Conservation (phyloP, 2,888 invertebrate species). For the Drosophila meridiana region DNA sequence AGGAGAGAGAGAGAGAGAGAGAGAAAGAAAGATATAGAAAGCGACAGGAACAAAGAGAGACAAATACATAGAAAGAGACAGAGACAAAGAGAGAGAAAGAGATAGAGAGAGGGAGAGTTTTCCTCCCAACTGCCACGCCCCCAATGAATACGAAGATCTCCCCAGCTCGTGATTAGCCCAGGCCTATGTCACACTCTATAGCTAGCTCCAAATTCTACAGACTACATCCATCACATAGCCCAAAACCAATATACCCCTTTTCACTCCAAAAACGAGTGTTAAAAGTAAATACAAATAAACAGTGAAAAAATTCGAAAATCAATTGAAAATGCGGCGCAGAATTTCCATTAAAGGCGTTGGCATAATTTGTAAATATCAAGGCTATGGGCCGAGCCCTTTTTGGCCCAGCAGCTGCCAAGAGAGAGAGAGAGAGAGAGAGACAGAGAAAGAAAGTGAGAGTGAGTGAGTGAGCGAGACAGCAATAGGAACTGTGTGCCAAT, state of each 20-base stretch:
- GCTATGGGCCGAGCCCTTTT: conserved; percentile 29
- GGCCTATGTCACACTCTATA: neutral
- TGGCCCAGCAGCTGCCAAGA: conserved; percentile 1
- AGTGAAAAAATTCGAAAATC: conserved; percentile 9
- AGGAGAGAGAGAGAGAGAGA: no score
- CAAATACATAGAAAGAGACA: no score
- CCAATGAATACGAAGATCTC: neutral
- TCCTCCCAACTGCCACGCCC: neutral
- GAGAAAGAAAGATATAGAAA: no score
- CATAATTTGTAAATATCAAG: conserved; percentile 70
- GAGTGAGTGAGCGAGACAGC: neutral
- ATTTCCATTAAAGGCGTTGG: conserved; percentile 72
- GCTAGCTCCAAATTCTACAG: neutral
- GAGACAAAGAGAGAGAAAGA: no score
- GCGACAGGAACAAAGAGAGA: no score
- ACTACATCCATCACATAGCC: no score
- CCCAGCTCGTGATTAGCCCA: neutral
- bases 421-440: neutral
- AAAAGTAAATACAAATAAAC: neutral
- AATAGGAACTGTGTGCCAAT: conserved; percentile 46
- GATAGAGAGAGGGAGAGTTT: no score
- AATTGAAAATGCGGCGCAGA: conserved; percentile 69
- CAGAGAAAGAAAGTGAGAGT: neutral
- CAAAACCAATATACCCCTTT: neutral
- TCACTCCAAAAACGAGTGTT: neutral